Conservation (phyloP, 2,113 vertebrate genomes). For the Corydoras maculifer region DNA sequence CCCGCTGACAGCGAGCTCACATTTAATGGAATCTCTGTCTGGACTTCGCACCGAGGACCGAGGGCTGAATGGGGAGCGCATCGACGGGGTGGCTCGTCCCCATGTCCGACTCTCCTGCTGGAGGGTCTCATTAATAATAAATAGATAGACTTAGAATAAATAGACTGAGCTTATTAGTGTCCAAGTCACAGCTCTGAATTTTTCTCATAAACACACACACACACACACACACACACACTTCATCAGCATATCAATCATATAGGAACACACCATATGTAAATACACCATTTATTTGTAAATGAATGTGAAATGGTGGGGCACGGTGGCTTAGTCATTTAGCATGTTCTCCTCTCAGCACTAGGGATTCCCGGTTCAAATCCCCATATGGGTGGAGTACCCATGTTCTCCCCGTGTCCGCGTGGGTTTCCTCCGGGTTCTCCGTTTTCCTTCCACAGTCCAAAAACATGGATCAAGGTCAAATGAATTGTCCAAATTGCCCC, state of each 20-base stretch:
- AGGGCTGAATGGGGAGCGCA: slow-evolving; percentile 21
- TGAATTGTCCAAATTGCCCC: too few species aligned
- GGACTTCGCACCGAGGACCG: slow-evolving; percentile 11
- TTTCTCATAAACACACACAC: slow-evolving; percentile 21
- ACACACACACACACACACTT: slow-evolving; percentile 21
- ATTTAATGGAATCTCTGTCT: slow-evolving; percentile 29
- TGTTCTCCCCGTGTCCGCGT: too few species aligned
- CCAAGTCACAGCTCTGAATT: slow-evolving; percentile 1
- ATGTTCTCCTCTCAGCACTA: too few species aligned
- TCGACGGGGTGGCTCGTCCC: not conserved
- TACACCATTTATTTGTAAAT: too few species aligned
- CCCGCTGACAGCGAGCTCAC: slow-evolving; percentile 6
- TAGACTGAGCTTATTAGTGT: slow-evolving; percentile 19
- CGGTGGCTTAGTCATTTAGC: too few species aligned
- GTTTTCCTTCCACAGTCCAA: too few species aligned
- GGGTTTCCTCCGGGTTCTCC: too few species aligned
- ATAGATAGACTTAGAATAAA: slow-evolving; percentile 35
- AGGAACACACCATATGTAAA: too few species aligned
- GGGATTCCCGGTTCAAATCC: too few species aligned
- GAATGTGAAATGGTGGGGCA: too few species aligned
- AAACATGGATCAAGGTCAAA: too few species aligned
- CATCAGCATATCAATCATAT: slow-evolving; percentile 25
- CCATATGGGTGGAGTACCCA: too few species aligned
- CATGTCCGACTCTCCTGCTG: not conserved
- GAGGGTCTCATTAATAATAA: slow-evolving; percentile 38